Base-by-base conservation (phyloP, 2,113 vertebrate genomes). In the Monopterus albus region DNA sequence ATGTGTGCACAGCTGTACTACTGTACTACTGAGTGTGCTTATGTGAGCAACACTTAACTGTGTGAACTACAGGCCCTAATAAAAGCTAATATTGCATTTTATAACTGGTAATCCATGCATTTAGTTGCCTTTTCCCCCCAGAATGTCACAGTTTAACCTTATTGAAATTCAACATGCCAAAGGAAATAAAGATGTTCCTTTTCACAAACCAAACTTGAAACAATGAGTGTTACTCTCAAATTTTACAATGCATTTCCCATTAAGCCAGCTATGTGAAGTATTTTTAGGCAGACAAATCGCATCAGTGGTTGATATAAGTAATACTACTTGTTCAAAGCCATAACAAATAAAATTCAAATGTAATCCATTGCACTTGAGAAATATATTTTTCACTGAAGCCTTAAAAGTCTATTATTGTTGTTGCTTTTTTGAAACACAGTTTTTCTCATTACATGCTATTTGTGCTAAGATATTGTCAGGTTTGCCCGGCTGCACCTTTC, bases 191-290 rank as follows among this genome's bases (percentile, higher is more conserved):
- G n/a, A n/a, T n/a, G n/a, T n/a, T n/a, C n/a, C n/a, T n/a, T n/a
- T n/a, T n/a, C n/a, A n/a, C n/a, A n/a, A 79, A 72, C 14, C 40
- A 60, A 50, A 53, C 8, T 2, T 63, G 68, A 66, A 72, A 62
- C 23, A 20, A 61, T 57, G 2, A n/a, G 14, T 4, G n/a, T 31
- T 8, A 7, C n/a, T 53, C 21, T 14, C 12, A 51, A 4, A 50
- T 69, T 64, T 56, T 7, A 59, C 36, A 68, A 46, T 25, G 7
- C 17, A 52, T 65, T 61, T 56, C 29, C 35, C 29, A 26, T 52
- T 65, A 10, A 18, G 26, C 11, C 6, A 3, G 25, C 51, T 59
- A 67, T 76, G 67, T 56, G 42, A 33, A 17, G 49, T 36, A 23
- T 61, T 72, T 61, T 26, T 60, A 36, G n/a, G 26, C 21, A 55